These are phyloP conservation scores for Rhodophaea formosa DNA, from an alignment of 2,888 invertebrate species.

Conservation along the genomic window DNA sequence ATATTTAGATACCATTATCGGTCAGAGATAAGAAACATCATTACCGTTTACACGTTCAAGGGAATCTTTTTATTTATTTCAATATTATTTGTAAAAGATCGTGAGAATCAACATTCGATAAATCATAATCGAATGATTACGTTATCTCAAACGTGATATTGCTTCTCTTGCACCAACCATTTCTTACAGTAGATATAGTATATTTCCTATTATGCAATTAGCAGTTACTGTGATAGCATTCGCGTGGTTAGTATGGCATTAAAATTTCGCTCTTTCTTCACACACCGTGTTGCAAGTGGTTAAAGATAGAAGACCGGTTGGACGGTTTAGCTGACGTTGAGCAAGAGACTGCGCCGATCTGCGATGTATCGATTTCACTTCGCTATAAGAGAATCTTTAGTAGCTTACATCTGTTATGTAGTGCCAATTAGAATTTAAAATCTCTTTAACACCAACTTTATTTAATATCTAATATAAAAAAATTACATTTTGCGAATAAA, in stretches of 20 bases:
- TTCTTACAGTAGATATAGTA: conserved; percentile 25
- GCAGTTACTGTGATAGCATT: conserved; percentile 25
- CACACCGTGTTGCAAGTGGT: conserved; percentile 48
- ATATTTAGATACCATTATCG: conserved; percentile 28
- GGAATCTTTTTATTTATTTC: conserved; percentile 27
- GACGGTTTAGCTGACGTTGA: conserved; percentile 35
- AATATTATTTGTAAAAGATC: conserved; percentile 37
- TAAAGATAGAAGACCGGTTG: conserved; percentile 47
- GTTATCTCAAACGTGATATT: conserved; percentile 6
- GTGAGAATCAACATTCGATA: conserved; percentile 47
- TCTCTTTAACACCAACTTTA: background rate
- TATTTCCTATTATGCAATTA: conserved; percentile 11
- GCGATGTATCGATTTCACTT: conserved; percentile 37
- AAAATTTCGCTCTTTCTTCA: conserved; percentile 35
- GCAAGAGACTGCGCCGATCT: conserved; percentile 34
- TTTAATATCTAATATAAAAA: no score
- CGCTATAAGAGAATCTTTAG: conserved; percentile 14
- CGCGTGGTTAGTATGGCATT: conserved; percentile 35
- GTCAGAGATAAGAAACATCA: conserved; percentile 26
- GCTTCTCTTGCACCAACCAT: background rate
- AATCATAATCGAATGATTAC: conserved; percentile 8
- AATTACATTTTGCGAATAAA: no score
- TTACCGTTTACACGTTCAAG: conserved; percentile 30
- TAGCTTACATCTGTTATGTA: background rate
- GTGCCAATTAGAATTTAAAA: background rate